These are phyloP conservation scores for Phyllotreta striolata DNA, from an alignment of 2,888 invertebrate species.

Conservation along the genomic window DNA sequence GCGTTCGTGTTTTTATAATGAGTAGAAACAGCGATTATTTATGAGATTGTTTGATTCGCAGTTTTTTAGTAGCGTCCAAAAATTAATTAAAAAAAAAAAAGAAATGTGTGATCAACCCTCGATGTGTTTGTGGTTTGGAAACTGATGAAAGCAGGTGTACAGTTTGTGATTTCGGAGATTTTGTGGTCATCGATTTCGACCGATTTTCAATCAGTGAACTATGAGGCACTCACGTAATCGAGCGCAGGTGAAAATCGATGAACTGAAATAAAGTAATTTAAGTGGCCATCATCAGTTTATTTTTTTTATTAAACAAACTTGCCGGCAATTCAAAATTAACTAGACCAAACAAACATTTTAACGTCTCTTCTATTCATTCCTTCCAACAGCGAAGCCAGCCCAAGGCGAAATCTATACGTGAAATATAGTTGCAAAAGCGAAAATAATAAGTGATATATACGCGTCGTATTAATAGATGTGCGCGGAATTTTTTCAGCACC, in stretches of 20 bases:
- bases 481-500: slow-evolving; percentile 40
- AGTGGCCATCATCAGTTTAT: slow-evolving; percentile 4
- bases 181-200: slow-evolving; percentile 38
- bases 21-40: too few relatives aligned
- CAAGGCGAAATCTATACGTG: background rate
- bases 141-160: slow-evolving; percentile 30
- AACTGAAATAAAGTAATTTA: slow-evolving; percentile 27
- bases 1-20: slow-evolving; percentile 3
- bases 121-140: slow-evolving; percentile 24
- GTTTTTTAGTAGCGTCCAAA: too few relatives aligned
- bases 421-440: too few relatives aligned
- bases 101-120: slow-evolving; percentile 24
- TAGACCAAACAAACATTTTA: too few relatives aligned
- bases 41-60: too few relatives aligned
- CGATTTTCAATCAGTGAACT: slow-evolving; percentile 53
- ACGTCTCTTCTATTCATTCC: too few relatives aligned
- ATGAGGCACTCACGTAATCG: slow-evolving; percentile 54
- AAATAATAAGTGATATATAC: slow-evolving; percentile 35
- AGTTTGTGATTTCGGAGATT: slow-evolving; percentile 23
- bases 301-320: too few relatives aligned
- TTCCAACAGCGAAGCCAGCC: background rate
- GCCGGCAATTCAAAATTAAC: too few relatives aligned
- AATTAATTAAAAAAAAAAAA: slow-evolving; percentile 4
- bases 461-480: slow-evolving; percentile 33
- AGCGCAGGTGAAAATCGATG: slow-evolving; percentile 49